Base-by-base conservation (phyloP, 1,140 invertebrate genomes). In the Eriocheir sinensis region DNA sequence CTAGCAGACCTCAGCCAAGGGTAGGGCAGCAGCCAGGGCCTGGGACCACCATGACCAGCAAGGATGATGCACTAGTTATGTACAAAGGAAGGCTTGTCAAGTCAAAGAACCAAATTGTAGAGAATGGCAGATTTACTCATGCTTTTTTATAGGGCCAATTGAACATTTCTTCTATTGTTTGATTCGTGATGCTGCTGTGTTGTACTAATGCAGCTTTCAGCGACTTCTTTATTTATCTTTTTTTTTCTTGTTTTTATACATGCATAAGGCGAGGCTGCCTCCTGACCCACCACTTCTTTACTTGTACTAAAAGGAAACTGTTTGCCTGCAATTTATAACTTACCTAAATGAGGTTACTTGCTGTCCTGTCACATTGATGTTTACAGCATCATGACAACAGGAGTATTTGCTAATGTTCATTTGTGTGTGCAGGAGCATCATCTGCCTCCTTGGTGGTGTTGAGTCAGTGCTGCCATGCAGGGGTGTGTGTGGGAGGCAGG, bases 51-150 rank as follows among this genome's bases (percentile, higher is more conserved):
- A 80, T 94, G 89, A 94, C 93, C 93, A 94, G 93, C 93, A 94
- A 94, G 93, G 93, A 94, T 94, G 93, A 91, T 9, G 93, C 89
- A 90, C 79, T 94, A 91, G 89, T 60, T 90, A 38, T 94, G 93
- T 94, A 94, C 60, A 94, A 91, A 89, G 89, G 30, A 93, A 94
- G 88, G 89, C 93, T 81, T 94, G 92, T 93, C 79, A 93, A 93
- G 85, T 48, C 44, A 41, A 90, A 53, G 44, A 91, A 90, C 88
- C 88, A 90, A 90, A 89, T 93, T 93, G 86, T 94, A 91, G 89
- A 90, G 79, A 91, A 94, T 60, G 48, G 89, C 89, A 94, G 93
- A 91, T 90, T 94, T 93, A 36, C 48, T 88, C 53, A 93, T 93
- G 92, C 92, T 79, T 88, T 34, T 72, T 88, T 60, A 88, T 93